A percentile compares a stretch with the other conserved stretches of the same genome.
phyloP scores from a whole-genome alignment of 2,113 vertebrate species.

The Amazona guildingii region DNA sequence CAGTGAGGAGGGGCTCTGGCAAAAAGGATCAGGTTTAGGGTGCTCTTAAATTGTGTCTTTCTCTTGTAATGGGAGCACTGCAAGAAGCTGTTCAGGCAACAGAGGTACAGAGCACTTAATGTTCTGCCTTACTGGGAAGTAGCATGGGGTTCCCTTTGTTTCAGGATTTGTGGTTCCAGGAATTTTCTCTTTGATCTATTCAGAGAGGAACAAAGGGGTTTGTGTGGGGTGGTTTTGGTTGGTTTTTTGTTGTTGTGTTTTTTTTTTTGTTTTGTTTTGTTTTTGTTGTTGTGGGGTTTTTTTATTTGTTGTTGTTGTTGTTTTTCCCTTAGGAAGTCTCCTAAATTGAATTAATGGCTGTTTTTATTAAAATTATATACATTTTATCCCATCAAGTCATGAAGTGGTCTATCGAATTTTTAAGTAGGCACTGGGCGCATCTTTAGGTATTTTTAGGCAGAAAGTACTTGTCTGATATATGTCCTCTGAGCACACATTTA shows the following conservation, averaged over 20 bases:
- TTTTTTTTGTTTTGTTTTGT: neutral
- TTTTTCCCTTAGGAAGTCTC: neutral
- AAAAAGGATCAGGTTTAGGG: neutral
- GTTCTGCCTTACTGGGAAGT: neutral
- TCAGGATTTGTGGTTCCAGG: neutral
- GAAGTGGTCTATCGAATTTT: neutral
- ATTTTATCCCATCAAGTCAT: neutral
- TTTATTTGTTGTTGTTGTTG: too few relatives aligned
- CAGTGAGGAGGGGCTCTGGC: neutral
- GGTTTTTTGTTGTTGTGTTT: neutral
- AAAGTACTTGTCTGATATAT: accelerated
- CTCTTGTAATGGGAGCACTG: neutral
- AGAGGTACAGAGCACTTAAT: accelerated
- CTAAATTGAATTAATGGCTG: neutral
- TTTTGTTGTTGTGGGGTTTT: too few relatives aligned
- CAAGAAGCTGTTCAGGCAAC: neutral
- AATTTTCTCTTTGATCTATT: neutral
- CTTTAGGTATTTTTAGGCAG: neutral
- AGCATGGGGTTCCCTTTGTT: neutral
- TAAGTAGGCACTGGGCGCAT: neutral
- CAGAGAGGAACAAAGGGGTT: neutral
- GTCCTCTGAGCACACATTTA: neutral
- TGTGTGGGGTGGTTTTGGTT: too few relatives aligned
- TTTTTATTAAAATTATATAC: neutral
- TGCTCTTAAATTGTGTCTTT: neutral